These are phyloP conservation scores for Macropodus opercularis DNA, from an alignment of 2,797 vertebrate genomes.

Conservation along the genomic window DNA sequence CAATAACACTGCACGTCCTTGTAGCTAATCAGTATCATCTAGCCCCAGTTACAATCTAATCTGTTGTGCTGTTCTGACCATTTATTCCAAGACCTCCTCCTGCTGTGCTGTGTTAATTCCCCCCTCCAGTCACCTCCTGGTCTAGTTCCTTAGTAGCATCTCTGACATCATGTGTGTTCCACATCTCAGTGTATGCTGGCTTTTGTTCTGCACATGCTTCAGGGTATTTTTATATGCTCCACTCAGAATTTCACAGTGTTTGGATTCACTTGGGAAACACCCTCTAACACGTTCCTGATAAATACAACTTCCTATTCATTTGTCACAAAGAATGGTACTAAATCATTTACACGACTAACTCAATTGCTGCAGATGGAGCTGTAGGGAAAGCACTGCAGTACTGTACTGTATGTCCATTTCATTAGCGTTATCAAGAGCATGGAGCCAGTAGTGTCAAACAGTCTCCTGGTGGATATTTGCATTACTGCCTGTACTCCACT, in stretches of 20 bases:
- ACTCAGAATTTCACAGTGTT: slow-evolving; percentile 49
- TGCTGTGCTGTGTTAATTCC: slow-evolving; percentile 17
- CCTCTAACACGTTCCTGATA: slow-evolving; percentile 45
- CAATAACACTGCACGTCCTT: slow-evolving; percentile 13
- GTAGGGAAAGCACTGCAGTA: slow-evolving; percentile 24
- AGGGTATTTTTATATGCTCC: slow-evolving; percentile 43
- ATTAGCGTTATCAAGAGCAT: slow-evolving; percentile 46
- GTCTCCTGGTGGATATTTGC: slow-evolving; percentile 36
- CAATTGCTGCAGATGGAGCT: slow-evolving; percentile 17
- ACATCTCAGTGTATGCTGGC: slow-evolving; percentile 52
- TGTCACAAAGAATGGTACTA: slow-evolving; percentile 26
- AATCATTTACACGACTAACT: slow-evolving; percentile 48
- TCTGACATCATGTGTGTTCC: slow-evolving; percentile 40
- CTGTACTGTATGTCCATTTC: slow-evolving; percentile 32
- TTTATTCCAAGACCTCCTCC: slow-evolving; percentile 26
- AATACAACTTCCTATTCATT: slow-evolving; percentile 56
- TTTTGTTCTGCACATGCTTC: slow-evolving; percentile 39
- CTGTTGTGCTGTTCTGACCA: slow-evolving; percentile 23
- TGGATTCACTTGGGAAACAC: slow-evolving; percentile 48
- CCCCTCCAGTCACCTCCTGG: slow-evolving; percentile 28
- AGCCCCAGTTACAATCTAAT: slow-evolving; percentile 20
- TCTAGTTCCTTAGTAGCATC: slow-evolving; percentile 41
- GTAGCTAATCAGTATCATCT: slow-evolving; percentile 23
- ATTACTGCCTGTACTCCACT: slow-evolving; percentile 22
- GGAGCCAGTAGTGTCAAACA: slow-evolving; percentile 28